Percentiles rank a stretch among this genome's conserved stretches.
Evolutionary conservation across 2,113 vertebrate genomes (phyloP).

Genomic region (Hystrix brachyura): DNA sequence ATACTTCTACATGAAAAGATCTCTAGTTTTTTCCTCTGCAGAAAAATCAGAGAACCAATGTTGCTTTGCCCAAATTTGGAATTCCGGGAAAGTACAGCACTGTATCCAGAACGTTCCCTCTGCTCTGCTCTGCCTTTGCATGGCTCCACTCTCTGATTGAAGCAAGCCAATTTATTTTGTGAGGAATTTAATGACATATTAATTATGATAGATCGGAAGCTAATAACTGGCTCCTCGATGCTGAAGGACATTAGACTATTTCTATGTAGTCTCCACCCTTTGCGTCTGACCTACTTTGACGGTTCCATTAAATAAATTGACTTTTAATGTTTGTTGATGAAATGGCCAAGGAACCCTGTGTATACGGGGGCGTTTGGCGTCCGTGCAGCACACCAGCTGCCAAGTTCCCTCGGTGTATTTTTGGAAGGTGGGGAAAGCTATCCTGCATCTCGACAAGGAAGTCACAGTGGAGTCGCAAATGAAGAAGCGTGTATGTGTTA

Average conservation of each 20-base stretch:
- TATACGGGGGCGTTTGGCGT: conserved; percentile 47
- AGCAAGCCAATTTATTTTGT: conserved; percentile 72
- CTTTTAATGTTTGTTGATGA: conserved; percentile 74
- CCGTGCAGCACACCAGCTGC: conserved; percentile 53
- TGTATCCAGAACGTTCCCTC: background rate
- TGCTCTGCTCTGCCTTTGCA: background rate
- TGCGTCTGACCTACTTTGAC: conserved; percentile 71
- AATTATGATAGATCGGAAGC: conserved; percentile 68
- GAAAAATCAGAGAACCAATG: background rate
- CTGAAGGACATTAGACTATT: conserved; percentile 67
- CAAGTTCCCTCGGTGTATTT: conserved; percentile 7
- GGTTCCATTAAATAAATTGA: conserved; percentile 62
- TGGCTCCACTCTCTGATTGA: conserved; percentile 30
- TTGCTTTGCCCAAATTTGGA: conserved; percentile 17
- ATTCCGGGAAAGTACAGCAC: background rate
- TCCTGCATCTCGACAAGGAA: conserved; percentile 18
- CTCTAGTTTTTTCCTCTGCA: background rate
- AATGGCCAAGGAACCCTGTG: background rate
- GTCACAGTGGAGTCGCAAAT: conserved; percentile 22
- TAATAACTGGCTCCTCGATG: conserved; percentile 58
- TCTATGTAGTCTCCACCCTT: conserved; percentile 42
- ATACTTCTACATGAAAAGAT: background rate
- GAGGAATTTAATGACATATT: conserved; percentile 70
- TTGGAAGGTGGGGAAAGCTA: conserved; percentile 54
- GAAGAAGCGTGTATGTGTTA: background rate